phyloP scores from a whole-genome alignment of 2,888 invertebrate species.

The Syrista parreyssii region DNA sequence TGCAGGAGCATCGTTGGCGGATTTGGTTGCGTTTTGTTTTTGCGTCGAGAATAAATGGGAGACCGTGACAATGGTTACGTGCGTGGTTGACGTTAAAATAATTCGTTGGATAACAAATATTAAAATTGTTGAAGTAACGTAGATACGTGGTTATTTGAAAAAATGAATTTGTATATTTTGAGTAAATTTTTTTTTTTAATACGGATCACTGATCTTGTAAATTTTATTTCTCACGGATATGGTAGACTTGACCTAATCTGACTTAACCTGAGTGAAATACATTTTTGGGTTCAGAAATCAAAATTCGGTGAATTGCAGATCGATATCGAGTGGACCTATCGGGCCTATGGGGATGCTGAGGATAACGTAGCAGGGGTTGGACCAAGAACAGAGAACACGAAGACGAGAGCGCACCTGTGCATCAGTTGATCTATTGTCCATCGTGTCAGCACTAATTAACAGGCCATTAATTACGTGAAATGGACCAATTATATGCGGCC shows the following conservation, averaged over 20 bases:
- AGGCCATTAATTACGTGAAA: conserved; percentile 51
- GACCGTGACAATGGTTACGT: not conserved
- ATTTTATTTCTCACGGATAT: not conserved
- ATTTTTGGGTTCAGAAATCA: not conserved
- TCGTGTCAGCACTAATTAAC: conserved; percentile 52
- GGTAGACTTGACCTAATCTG: not conserved
- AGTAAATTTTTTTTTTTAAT: not conserved
- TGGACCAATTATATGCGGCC: conserved; percentile 48
- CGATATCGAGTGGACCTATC: not conserved
- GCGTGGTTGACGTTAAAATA: not conserved
- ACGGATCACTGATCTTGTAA: not conserved
- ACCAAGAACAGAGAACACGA: not conserved
- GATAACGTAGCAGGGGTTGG: not conserved
- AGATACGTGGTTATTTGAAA: not conserved
- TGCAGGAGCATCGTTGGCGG: not conserved
- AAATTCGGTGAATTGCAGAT: not conserved
- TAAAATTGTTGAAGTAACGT: not conserved
- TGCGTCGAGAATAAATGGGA: not conserved
- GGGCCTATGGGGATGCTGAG: not conserved
- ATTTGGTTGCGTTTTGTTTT: not conserved
- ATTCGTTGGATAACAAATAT: not conserved
- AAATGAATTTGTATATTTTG: too few relatives aligned
- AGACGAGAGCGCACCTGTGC: conserved; percentile 27
- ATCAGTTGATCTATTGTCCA: conserved; percentile 39
- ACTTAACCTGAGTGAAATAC: not conserved